Evolutionary conservation across 2,888 invertebrate species (phyloP).

Genomic region (Eupithecia exiguata): DNA sequence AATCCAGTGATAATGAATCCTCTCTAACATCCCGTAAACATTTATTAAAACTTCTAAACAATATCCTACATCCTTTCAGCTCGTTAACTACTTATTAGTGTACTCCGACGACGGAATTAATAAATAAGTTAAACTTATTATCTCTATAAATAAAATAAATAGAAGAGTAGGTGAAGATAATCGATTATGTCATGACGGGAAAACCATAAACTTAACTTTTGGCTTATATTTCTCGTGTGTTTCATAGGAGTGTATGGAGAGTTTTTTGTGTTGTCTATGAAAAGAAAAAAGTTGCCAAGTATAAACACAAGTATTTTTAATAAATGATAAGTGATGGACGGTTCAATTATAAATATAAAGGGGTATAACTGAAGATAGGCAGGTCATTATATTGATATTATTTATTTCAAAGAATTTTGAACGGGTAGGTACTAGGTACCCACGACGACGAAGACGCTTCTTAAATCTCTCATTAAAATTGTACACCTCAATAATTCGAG

Average conservation of each 20-base stretch:
- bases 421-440: slow-evolving; percentile 23
- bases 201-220: neutral
- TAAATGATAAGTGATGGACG: neutral
- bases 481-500: slow-evolving; percentile 42
- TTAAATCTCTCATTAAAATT: slow-evolving; percentile 42
- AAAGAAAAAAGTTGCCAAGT: neutral
- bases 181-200: neutral
- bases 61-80: slow-evolving; percentile 26
- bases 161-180: neutral
- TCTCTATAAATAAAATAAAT: neutral
- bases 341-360: neutral
- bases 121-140: neutral
- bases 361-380: neutral
- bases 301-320: neutral
- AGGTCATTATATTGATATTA: neutral
- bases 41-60: slow-evolving; percentile 20
- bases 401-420: neutral
- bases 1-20: neutral
- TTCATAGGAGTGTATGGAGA: neutral
- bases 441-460: slow-evolving; percentile 29
- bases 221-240: neutral
- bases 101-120: slow-evolving; percentile 7
- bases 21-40: slow-evolving; percentile 4
- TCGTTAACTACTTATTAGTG: slow-evolving; percentile 28
- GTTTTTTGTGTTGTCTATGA: neutral